Conservation (phyloP, 1,140 invertebrate genomes). For the Trichonephila clavata region DNA sequence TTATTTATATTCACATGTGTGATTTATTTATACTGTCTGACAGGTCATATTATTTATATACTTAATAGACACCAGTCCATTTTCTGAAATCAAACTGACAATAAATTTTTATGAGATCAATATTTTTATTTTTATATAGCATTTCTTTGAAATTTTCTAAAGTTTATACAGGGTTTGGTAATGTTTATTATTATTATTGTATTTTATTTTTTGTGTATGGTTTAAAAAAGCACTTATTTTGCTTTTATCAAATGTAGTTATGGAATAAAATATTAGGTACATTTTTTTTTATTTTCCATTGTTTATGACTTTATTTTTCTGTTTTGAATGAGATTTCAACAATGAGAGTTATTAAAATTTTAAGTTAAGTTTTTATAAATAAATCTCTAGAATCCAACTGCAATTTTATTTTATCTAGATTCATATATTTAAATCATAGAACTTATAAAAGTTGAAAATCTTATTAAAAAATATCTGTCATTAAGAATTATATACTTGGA, state of each 20-base stretch:
- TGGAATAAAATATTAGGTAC: slow-evolving; percentile 55
- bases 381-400: too few species aligned
- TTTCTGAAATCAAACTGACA: background rate
- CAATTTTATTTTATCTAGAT: too few species aligned
- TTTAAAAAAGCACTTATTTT: slow-evolving; percentile 40
- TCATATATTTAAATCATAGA: too few species aligned
- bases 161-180: slow-evolving; percentile 51
- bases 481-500: too few species aligned
- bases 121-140: slow-evolving; percentile 35
- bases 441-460: too few species aligned
- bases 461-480: too few species aligned
- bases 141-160: slow-evolving; percentile 37
- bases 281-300: slow-evolving; percentile 17
- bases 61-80: slow-evolving; percentile 18
- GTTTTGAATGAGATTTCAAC: background rate
- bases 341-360: too few species aligned
- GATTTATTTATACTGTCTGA: slow-evolving; percentile 32
- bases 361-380: too few species aligned
- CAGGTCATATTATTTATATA: background rate
- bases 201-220: slow-evolving; percentile 53
- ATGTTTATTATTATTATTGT: slow-evolving; percentile 39
- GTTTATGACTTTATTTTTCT: background rate
- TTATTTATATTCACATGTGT: background rate
- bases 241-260: slow-evolving; percentile 63
- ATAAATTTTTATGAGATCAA: slow-evolving; percentile 35